These are phyloP conservation scores for Geodia barretti DNA, from an alignment of 37 sponge, comb jelly and placozoan species.

Conservation along the genomic window DNA sequence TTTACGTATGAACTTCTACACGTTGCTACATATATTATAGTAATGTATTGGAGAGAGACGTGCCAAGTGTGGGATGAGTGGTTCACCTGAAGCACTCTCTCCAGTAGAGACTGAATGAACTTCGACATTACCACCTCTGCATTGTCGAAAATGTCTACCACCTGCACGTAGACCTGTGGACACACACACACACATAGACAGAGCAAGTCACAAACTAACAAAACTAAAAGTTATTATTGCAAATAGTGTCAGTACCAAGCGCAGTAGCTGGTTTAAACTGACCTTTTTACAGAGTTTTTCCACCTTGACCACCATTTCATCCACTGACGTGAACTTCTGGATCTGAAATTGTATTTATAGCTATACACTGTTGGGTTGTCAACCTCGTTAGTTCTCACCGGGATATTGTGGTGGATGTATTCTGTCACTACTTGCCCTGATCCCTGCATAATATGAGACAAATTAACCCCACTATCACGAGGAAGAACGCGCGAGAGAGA, in stretches of 20 bases:
- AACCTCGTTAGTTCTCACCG: slow-evolving; percentile 15
- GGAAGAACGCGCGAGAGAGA: background rate
- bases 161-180: slow-evolving; percentile 61
- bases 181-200: too few relatives aligned
- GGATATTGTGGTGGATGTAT: slow-evolving; percentile 58
- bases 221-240: background rate
- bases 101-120: slow-evolving; percentile 60
- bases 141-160: slow-evolving; percentile 72
- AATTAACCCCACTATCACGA: too few relatives aligned
- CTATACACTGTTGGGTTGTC: too few relatives aligned
- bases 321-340: slow-evolving; percentile 20
- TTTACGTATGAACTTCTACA: too few relatives aligned
- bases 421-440: slow-evolving; percentile 33
- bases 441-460: too few relatives aligned
- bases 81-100: slow-evolving; percentile 63
- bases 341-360: background rate
- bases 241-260: background rate
- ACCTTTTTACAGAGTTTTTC: slow-evolving; percentile 57
- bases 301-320: slow-evolving; percentile 41
- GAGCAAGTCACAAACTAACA: too few relatives aligned
- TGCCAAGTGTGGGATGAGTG: background rate
- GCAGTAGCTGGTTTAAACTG: background rate
- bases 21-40: too few relatives aligned
- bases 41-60: too few relatives aligned
- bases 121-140: slow-evolving; percentile 67